Conservation (phyloP, 2,113 vertebrate species). For the Lynx canadensis region DNA sequence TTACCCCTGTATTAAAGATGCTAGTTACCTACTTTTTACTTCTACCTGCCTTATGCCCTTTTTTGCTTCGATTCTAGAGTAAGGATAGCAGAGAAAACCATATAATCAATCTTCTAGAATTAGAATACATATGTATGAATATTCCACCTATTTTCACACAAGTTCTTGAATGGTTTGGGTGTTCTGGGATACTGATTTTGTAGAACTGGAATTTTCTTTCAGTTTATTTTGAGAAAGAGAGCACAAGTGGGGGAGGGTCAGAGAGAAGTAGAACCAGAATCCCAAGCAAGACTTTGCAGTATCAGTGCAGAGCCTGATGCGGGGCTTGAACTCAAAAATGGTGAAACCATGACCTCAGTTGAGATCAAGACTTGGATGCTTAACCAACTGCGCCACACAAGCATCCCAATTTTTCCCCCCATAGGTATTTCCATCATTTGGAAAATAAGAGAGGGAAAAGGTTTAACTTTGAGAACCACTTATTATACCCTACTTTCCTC, state of each 20-base stretch:
- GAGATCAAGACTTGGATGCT: no score
- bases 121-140: neutral
- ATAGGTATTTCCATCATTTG: neutral
- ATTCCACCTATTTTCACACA: neutral
- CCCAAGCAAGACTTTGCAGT: no score
- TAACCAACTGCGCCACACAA: no score
- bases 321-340: no score
- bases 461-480: neutral
- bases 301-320: no score
- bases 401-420: no score
- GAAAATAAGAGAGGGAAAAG: neutral
- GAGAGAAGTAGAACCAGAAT: no score
- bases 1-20: neutral
- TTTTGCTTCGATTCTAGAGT: neutral
- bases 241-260: no score
- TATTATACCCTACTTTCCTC: neutral
- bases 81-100: neutral
- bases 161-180: neutral
- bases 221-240: no score
- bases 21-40: neutral
- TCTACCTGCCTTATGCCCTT: neutral
- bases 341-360: no score
- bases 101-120: neutral
- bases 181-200: neutral
- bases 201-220: neutral